Percentiles rank a stretch among this genome's conserved stretches.
Evolutionary conservation across 2,113 vertebrate genomes (phyloP).

Genomic region (human): DNA sequence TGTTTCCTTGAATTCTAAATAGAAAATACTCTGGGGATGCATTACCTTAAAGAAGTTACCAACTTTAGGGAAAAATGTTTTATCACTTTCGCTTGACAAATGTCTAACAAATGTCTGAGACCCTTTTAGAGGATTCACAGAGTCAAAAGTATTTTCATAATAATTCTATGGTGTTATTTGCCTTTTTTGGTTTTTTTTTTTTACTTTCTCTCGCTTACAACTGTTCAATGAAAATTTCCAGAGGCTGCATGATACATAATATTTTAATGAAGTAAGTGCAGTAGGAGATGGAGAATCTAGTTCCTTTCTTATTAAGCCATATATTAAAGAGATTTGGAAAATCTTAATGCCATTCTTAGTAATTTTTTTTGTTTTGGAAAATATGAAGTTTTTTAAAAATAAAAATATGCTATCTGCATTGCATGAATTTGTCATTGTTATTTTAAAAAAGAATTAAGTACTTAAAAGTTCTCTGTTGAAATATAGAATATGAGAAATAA

Average conservation of each 20-base stretch:
- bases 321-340: background rate
- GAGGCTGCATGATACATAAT: background rate
- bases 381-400: background rate
- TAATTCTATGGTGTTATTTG: background rate
- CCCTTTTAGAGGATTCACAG: background rate
- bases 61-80: background rate
- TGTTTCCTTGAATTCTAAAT: background rate
- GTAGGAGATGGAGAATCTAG: background rate
- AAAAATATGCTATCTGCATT: background rate
- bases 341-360: background rate
- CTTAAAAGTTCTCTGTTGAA: background rate
- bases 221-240: background rate
- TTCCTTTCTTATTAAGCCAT: background rate
- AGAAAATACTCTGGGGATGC: background rate
- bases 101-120: background rate
- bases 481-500: background rate
- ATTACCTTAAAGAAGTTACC: background rate
- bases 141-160: background rate
- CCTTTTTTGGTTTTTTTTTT: background rate
- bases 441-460: background rate
- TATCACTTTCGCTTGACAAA: background rate
- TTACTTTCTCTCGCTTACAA: background rate
- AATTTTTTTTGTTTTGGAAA: background rate
- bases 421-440: background rate
- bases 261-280: background rate